Conservation (phyloP, 2,113 vertebrate species). For the Cyanistes caeruleus region DNA sequence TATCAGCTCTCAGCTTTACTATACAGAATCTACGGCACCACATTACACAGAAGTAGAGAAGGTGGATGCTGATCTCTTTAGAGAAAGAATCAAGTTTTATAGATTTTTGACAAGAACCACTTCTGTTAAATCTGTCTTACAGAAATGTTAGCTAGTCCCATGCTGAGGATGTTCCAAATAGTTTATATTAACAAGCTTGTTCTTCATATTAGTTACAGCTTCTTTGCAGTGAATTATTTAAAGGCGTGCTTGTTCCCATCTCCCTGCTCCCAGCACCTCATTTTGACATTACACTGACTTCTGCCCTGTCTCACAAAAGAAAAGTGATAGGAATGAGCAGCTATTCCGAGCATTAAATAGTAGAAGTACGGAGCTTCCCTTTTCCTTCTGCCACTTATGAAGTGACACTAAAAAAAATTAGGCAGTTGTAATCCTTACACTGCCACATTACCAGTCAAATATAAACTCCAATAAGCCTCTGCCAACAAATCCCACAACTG, state of each 20-base stretch:
- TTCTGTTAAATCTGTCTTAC: not conserved
- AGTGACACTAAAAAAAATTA: not conserved
- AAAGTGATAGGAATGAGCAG: not conserved
- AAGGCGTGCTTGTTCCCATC: not conserved
- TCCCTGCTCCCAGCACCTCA: not conserved
- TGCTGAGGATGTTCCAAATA: not conserved
- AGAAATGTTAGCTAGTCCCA: not conserved
- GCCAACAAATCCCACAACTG: not conserved
- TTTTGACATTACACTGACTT: not conserved
- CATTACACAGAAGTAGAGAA: not conserved
- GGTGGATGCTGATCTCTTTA: not conserved
- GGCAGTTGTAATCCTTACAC: not conserved
- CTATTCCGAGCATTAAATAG: not conserved
- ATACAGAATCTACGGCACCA: not conserved
- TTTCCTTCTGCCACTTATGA: not conserved
- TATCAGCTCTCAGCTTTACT: not conserved
- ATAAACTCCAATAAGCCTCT: not conserved
- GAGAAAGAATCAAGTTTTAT: not conserved
- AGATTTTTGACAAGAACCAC: not conserved
- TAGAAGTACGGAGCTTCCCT: not conserved
- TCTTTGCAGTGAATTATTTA: not conserved
- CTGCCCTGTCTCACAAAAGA: not conserved
- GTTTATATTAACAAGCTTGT: not conserved
- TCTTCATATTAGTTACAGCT: not conserved
- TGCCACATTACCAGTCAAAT: not conserved